Percentiles rank a stretch among this genome's conserved stretches.
Conservation (phyloP, 1,140 invertebrate species). For the Diabrotica undecimpunctata region DNA sequence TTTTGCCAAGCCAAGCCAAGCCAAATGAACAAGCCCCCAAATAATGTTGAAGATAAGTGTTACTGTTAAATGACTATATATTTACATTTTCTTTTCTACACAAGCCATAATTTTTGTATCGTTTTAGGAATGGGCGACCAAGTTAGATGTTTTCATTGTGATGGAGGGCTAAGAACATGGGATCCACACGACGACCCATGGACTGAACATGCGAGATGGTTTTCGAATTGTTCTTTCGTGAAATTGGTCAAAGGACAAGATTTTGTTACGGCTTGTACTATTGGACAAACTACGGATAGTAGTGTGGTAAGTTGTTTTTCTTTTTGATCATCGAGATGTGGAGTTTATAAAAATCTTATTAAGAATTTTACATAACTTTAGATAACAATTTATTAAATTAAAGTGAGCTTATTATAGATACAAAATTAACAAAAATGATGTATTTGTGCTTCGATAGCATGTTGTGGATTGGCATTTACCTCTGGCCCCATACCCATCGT, state of each 20-base stretch:
- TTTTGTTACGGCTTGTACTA: slow-evolving; percentile 61
- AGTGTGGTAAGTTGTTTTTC: slow-evolving; percentile 22
- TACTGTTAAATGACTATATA: too few species aligned
- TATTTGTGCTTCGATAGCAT: too few species aligned
- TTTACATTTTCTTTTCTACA: too few species aligned
- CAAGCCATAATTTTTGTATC: slow-evolving; percentile 42
- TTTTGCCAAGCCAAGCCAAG: too few species aligned
- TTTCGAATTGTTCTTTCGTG: slow-evolving; percentile 78
- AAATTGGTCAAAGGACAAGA: slow-evolving; percentile 72
- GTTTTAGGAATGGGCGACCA: slow-evolving; percentile 62
- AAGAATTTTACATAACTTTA: not conserved
- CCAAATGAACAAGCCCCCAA: too few species aligned
- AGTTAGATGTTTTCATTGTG: slow-evolving; percentile 90
- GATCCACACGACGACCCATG: slow-evolving; percentile 80
- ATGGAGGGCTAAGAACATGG: slow-evolving; percentile 83
- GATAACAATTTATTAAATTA: not conserved
- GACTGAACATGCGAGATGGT: slow-evolving; percentile 88
- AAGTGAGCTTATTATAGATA: too few species aligned
- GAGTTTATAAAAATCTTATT: not conserved
- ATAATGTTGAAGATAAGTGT: too few species aligned
- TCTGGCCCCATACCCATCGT: too few species aligned
- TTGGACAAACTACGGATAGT: slow-evolving; percentile 16
- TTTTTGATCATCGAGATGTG: not conserved
- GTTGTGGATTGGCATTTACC: too few species aligned
- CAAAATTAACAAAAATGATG: too few species aligned